phyloP scores from a whole-genome alignment of 2,113 vertebrate species.

The Colistium nudipinnis region DNA sequence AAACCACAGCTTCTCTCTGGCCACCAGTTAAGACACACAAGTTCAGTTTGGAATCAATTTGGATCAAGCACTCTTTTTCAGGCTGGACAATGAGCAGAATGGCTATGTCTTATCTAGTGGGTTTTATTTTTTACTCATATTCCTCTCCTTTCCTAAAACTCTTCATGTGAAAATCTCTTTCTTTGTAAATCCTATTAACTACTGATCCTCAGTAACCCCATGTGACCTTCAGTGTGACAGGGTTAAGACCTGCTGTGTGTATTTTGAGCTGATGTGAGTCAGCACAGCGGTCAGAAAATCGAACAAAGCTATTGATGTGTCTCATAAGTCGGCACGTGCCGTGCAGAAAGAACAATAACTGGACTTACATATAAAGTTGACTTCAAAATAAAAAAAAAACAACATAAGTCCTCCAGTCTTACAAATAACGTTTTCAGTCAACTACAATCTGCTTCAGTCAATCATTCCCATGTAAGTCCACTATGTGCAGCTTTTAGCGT shows the following conservation, averaged over 20 bases:
- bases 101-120: too few species aligned
- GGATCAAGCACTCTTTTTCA: too few species aligned
- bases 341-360: background rate
- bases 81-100: too few species aligned
- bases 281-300: conserved; percentile 13
- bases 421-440: too few species aligned
- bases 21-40: too few species aligned
- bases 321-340: background rate
- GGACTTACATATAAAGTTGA: background rate
- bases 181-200: conserved; percentile 15
- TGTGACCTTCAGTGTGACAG: background rate
- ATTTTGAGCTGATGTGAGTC: background rate
- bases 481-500: too few species aligned
- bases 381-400: background rate
- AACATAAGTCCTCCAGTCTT: too few species aligned
- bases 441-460: too few species aligned
- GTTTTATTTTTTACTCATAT: too few species aligned
- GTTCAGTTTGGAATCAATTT: too few species aligned
- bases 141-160: background rate
- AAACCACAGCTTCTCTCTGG: too few species aligned
- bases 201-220: conserved; percentile 23
- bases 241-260: background rate
- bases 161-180: conserved; percentile 4
- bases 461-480: too few species aligned
- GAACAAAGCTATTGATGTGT: conserved; percentile 11